Base-by-base conservation (phyloP, 1,140 invertebrate genomes). In the Amyelois transitella region DNA sequence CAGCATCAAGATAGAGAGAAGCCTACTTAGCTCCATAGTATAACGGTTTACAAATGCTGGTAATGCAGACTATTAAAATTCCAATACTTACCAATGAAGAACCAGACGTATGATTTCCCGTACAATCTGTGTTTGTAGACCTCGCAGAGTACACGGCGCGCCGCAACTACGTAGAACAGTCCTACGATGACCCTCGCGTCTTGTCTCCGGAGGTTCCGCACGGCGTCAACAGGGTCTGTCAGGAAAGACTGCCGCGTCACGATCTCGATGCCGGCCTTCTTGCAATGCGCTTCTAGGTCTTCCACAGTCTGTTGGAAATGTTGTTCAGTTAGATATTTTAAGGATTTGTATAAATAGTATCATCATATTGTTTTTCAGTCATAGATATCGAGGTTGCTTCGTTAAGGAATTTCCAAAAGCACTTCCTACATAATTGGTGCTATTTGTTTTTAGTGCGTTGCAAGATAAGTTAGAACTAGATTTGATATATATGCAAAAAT, bases 21-120 rank as follows among this genome's bases (percentile, higher is more conserved):
- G n/a, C n/a, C n/a, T n/a, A n/a, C n/a, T n/a, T n/a, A n/a, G n/a
- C n/a, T n/a, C n/a, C n/a, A n/a, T n/a, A n/a, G n/a, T n/a, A n/a
- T n/a, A n/a, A n/a, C n/a, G n/a, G n/a, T n/a, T n/a, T n/a, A n/a
- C n/a, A n/a, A n/a, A n/a, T n/a, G n/a, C n/a, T n/a, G n/a, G n/a
- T n/a, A n/a, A n/a, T n/a, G n/a, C n/a, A n/a, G n/a, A n/a, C n/a
- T 6, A 28, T 28, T 28, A 28, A 28, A 28, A 6, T 28, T 28
- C 5, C 25, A 28, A 28, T 28, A 89, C 91, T 92, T 81, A 94
- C 97, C 98, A 72, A 99, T 99, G 85, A 99, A 98, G 83, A 99
- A 99, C 98, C 98, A 99, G 0, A 99, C 98, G 89, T 99, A 97
- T 28, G 96, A 96, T 71, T 96, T 96, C 1, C 98, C 98, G 77